Base-by-base conservation (phyloP, 2,797 vertebrate genomes). In the Hylomyscus alleni region DNA sequence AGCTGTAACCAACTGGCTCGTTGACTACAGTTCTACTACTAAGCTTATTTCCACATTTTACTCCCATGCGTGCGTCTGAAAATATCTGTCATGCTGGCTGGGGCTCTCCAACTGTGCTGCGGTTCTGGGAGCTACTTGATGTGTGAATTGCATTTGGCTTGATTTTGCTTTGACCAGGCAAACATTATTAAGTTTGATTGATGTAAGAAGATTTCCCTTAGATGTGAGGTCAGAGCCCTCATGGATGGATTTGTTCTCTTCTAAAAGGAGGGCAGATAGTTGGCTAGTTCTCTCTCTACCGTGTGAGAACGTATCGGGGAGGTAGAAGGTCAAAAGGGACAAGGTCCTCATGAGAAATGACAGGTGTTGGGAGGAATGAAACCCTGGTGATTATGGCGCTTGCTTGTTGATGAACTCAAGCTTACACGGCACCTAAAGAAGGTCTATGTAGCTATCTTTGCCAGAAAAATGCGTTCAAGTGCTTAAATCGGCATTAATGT, bases 391-490 rank as follows among this genome's bases (percentile, higher is more conserved):
- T 89, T 80, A 4, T 3, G 8, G 14, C 10, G 24, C 6, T 31
- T 89, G 24, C 6, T 31, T 89, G 31, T 50, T 73, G 83, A 6
- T 73, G 65, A 62, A 26, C 62, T 81, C 37, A 75, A 58, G 75
- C 40, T 29, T 81, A 85, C 80, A 65, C 14, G 44, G 31, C 69
- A n/a, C 91, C 44, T 87, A 52, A 92, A 77, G 19, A 52, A 58
- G 8, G 31, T 85, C 93, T 92, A 76, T 40, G 75, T 60, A 72
- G 62, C 62, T n/a, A 19, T 17, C 22, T 3, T 67, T 65, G 75
- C 67, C n/a, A 40, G 87, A 87, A 91, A 93, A 67, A 82, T 85
- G 67, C 37, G 75, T 34, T 80, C 75, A 82, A 85, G 76, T 24
- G 72, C 40, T 81, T 83, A 93, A 65, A 69, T 82, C 7, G 56